Base-by-base conservation (phyloP, 1,140 invertebrate species). In the Drosophila yakuba region DNA sequence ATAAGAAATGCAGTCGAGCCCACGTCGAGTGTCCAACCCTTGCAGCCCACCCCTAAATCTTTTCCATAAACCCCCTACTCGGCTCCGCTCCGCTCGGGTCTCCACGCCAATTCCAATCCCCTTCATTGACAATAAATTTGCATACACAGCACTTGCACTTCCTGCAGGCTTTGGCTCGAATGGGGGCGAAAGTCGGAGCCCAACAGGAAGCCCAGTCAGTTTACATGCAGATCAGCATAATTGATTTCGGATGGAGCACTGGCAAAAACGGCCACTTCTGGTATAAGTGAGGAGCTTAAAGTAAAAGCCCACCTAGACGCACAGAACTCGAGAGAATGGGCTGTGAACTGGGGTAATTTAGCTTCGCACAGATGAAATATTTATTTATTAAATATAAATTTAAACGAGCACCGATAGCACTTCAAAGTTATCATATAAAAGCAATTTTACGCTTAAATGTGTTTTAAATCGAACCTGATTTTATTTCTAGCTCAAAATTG, bases 221-320 rank as follows among this genome's bases (percentile, higher is more conserved):
- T 90, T 90, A 90, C 86, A 90, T 90, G 88, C 82, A 80, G 88
- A 90, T 90, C 82, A 90, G 88, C 88, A 90, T 90, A 90, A 90
- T 90, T 90, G 88, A 90, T 90, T 90, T 86, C 77, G 69, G 76
- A 90, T 76, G 66, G 81, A 67, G 66, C 60, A 67, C 56, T 56
- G 17, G 6, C 44, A 20, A 48, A 52, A 64, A 63, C 12, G 7
- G 5, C 35, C 25, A 64, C 61, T 64, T 64, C 60, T 36, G 5
- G 5, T 23, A 12, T 36, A 36, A 36, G 11, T 52, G 17, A 36
- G 32, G 15, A 20, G 50, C 15, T 7, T 12, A 3, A 7, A 3
- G 20, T 12, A 3, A 7, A 3, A 36, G 5, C 32, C 15, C 47
- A n/a, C 11, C 1, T 35, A 50, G 4, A 4, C 25, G 4, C 11